These are phyloP conservation scores for Rhagonycha lutea DNA, from an alignment of 2,888 invertebrate species.

Conservation along the genomic window DNA sequence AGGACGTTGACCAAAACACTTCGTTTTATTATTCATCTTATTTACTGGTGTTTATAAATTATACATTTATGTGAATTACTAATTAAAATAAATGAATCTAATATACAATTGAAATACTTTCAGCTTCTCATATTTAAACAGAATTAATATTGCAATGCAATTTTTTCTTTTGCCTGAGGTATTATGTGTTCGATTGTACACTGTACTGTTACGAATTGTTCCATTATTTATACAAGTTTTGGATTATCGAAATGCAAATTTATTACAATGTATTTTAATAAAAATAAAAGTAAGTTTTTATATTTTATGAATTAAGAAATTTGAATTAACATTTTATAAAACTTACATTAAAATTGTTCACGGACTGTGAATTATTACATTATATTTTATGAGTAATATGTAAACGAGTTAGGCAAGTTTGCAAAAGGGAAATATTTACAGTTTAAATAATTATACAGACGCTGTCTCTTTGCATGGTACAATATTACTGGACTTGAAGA, in stretches of 20 bases:
- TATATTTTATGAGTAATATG: background rate
- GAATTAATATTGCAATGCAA: background rate
- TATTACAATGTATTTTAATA: background rate
- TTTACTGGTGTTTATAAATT: background rate
- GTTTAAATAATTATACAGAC: background rate
- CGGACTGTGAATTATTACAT: background rate
- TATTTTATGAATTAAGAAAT: background rate
- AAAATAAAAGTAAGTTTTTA: background rate
- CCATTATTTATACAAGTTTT: background rate
- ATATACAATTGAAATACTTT: background rate
- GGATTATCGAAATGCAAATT: background rate
- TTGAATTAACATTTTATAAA: background rate
- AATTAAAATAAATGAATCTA: conserved; percentile 14
- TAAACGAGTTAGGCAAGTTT: background rate
- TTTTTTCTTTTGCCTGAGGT: background rate
- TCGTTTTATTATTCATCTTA: conserved; percentile 6
- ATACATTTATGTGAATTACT: conserved; percentile 17
- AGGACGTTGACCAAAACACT: conserved; percentile 27
- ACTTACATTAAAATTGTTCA: background rate
- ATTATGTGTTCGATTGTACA: background rate
- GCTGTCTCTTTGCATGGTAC: background rate
- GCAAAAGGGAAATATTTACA: background rate
- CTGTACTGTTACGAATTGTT: background rate
- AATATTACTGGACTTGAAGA: background rate
- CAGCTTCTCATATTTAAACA: background rate